phyloP scores from a whole-genome alignment of 2,797 vertebrate genomes.

The Pseudochaenichthys georgianus region DNA sequence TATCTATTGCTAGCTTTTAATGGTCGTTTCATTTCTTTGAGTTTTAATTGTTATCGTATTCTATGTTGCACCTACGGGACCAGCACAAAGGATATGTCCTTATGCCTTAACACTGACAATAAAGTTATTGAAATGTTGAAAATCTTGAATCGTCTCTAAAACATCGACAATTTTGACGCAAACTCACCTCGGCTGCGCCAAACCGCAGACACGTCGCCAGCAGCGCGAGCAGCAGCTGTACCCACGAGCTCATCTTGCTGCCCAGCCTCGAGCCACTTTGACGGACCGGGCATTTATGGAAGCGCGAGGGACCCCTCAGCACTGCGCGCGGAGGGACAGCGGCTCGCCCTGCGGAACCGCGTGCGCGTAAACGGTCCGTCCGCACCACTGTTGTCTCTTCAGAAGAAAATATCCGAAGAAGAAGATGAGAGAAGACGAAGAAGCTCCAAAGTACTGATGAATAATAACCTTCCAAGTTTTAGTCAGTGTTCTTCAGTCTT shows the following conservation, averaged over 20 bases:
- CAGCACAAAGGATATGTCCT: too few species aligned
- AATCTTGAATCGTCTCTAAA: background rate
- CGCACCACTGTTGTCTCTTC: conserved; percentile 35
- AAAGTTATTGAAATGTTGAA: too few species aligned
- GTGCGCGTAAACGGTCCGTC: conserved; percentile 47
- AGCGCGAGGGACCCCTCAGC: conserved; percentile 78
- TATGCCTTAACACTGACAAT: too few species aligned
- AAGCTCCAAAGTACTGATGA: background rate
- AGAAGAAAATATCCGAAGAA: conserved; percentile 31
- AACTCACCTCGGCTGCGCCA: conserved; percentile 82
- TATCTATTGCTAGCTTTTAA: too few species aligned
- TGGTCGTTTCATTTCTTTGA: too few species aligned
- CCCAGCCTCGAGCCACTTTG: conserved; percentile 82
- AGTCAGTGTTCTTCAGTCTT: background rate
- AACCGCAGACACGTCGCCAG: conserved; percentile 81
- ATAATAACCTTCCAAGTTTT: background rate
- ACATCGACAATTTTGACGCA: background rate
- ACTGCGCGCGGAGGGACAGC: conserved; percentile 72
- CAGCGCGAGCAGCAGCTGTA: conserved; percentile 84
- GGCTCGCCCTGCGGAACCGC: conserved; percentile 57
- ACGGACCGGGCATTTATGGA: conserved; percentile 86
- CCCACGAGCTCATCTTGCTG: conserved; percentile 87
- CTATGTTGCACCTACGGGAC: too few species aligned
- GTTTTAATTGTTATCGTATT: too few species aligned
- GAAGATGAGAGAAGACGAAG: background rate